Evolutionary conservation across 2,797 vertebrate species (phyloP), one percentile per base, ranked within the genome.

Genomic region (Poecilia picta): DNA sequence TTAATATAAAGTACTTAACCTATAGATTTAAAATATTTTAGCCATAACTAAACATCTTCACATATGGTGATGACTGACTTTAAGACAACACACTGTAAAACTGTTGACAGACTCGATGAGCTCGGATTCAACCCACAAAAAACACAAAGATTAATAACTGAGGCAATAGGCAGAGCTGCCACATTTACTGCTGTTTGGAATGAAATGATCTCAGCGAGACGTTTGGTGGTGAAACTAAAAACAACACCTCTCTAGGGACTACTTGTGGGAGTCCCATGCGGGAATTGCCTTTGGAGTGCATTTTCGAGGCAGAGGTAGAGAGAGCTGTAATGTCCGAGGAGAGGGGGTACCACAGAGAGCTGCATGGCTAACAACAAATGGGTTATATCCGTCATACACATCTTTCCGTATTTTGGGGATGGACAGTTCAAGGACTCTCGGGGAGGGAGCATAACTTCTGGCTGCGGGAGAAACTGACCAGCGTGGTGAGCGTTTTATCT

Each of bases 241-340:
- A 78, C 45, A 62, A 75, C 55, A 74, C 20, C 33, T 71, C 70
- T 13, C n/a, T 7, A 15, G 43, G 15, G 41, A 81, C 1, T 46
- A 1, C 36, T 0, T 31, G 8, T 6, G 6, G 28, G 2, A 41
- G 5, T 20, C 33, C 33, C 11, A 72, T 31, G 8, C 5, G 6
- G 28, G 2, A 46, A 4, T 20, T 15, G 47, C 23, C 13, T 86
- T 89, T 0, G 70, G 81, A 77, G 64, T 88, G 75, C 94, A 93
- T 86, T 95, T 95, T 46, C 92, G 94, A 18, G 92, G 84, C 75
- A 95, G 89, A 16, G 95, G 95, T n/a, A 91, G 62, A 73, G 92
- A 88, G 28, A 96, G 95, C 73, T 95, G 91, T 16, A 88, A 89
- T 12, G 94, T 77, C 41, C 94, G 89, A 5, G 91, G 80, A 2